Conservation (phyloP, 2,888 invertebrate genomes). For the Toxonevra muliebris region DNA sequence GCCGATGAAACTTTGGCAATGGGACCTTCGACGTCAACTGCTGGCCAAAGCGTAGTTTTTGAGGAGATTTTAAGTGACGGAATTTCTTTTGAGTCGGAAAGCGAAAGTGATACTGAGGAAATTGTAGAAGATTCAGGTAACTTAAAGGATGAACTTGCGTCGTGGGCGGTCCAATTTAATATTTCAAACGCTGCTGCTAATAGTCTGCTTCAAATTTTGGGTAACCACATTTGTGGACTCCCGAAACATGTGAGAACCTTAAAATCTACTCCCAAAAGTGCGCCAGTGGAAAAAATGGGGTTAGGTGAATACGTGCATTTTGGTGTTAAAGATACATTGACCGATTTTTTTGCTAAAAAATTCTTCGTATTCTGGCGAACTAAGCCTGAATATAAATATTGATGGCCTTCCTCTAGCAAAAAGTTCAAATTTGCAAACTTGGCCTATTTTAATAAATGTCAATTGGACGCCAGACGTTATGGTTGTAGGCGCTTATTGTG, state of each 20-base stretch:
- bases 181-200: not conserved
- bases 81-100: too few relatives aligned
- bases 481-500: slow-evolving; percentile 20
- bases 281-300: slow-evolving; percentile 17
- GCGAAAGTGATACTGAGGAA: too few relatives aligned
- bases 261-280: slow-evolving; percentile 17
- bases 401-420: slow-evolving; percentile 27
- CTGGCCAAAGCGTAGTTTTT: too few relatives aligned
- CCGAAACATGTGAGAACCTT: slow-evolving; percentile 16
- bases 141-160: not conserved
- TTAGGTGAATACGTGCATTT: slow-evolving; percentile 21
- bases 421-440: slow-evolving; percentile 16
- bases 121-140: not conserved
- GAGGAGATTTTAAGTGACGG: too few relatives aligned
- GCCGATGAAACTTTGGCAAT: too few relatives aligned
- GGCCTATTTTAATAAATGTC: slow-evolving; percentile 30
- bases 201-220: not conserved
- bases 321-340: slow-evolving; percentile 16
- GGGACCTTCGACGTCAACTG: too few relatives aligned
- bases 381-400: too few relatives aligned
- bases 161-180: slow-evolving; percentile 1
- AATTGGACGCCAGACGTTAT: slow-evolving; percentile 8
- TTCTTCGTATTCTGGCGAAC: not conserved
- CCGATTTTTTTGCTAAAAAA: slow-evolving; percentile 20
- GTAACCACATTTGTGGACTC: not conserved